Percentiles rank a stretch among this genome's conserved stretches.
Conservation (phyloP, 1,140 invertebrate species). For the Polypedilum vanderplanki region DNA sequence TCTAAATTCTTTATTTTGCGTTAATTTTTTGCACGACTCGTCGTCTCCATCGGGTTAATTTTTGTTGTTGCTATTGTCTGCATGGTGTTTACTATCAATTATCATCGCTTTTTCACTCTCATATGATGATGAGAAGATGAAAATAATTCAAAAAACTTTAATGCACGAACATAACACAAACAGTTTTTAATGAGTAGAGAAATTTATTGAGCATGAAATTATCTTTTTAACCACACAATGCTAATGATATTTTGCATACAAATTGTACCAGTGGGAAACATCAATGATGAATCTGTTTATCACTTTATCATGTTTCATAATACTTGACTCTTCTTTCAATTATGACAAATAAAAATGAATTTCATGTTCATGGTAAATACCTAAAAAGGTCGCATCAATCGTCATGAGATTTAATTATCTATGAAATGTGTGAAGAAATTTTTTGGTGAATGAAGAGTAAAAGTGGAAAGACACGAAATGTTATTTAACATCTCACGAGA, state of each 20-base stretch:
- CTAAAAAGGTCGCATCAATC: too few species aligned
- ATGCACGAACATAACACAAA: background rate
- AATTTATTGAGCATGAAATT: slow-evolving; percentile 14
- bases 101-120: background rate
- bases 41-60: background rate
- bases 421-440: too few species aligned
- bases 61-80: slow-evolving; percentile 29
- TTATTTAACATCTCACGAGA: too few species aligned
- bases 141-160: background rate
- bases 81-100: background rate
- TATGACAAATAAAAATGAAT: too few species aligned
- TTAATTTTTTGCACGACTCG: background rate
- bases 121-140: background rate
- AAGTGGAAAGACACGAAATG: too few species aligned
- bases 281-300: background rate
- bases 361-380: too few species aligned
- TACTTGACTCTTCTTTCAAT: too few species aligned
- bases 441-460: too few species aligned
- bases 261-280: background rate
- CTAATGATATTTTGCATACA: background rate
- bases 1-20: slow-evolving; percentile 26
- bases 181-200: background rate
- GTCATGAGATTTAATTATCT: too few species aligned
- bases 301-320: too few species aligned
- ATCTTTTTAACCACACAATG: background rate